Percentiles rank a stretch among this genome's conserved stretches.
These are phyloP conservation scores for Phasianus colchicus DNA, from an alignment of 2,113 vertebrate genomes.

Conservation along the genomic window DNA sequence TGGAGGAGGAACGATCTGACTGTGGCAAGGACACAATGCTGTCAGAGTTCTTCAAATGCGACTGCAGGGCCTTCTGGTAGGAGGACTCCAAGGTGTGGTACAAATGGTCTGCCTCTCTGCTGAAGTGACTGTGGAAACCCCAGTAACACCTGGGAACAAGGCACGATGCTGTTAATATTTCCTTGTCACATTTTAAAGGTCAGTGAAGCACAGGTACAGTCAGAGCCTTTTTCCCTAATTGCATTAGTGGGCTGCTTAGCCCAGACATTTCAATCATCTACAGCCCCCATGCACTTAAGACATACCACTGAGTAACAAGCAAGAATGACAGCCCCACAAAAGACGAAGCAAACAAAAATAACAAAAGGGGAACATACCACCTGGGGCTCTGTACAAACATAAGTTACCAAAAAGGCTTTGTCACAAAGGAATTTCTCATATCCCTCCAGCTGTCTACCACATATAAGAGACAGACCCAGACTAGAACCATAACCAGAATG, in stretches of 20 bases:
- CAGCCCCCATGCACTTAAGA: not conserved
- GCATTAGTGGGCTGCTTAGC: not conserved
- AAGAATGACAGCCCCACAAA: not conserved
- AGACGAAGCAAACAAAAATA: not conserved
- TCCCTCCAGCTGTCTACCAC: not conserved
- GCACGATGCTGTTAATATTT: not conserved
- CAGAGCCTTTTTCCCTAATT: not conserved
- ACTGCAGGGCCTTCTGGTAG: constrained; percentile 97
- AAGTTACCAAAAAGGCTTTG: not conserved
- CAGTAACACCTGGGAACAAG: constrained; percentile 90
- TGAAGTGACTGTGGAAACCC: constrained; percentile 96
- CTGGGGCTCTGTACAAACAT: not conserved
- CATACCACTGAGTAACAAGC: not conserved
- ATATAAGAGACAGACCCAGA: rapidly evolving
- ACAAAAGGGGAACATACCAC: not conserved
- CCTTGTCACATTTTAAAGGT: rapidly evolving
- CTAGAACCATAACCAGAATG: not conserved
- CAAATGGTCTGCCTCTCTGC: constrained; percentile 93
- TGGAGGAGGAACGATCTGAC: constrained; percentile 96
- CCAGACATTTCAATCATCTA: not conserved
- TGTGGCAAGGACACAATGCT: constrained; percentile 95
- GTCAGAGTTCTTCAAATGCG: constrained; percentile 95
- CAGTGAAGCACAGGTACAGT: not conserved
- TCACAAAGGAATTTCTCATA: not conserved
- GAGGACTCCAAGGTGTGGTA: constrained; percentile 93